These are phyloP conservation scores for Spodoptera litura DNA, from an alignment of 1,140 invertebrate genomes.

Conservation along the genomic window DNA sequence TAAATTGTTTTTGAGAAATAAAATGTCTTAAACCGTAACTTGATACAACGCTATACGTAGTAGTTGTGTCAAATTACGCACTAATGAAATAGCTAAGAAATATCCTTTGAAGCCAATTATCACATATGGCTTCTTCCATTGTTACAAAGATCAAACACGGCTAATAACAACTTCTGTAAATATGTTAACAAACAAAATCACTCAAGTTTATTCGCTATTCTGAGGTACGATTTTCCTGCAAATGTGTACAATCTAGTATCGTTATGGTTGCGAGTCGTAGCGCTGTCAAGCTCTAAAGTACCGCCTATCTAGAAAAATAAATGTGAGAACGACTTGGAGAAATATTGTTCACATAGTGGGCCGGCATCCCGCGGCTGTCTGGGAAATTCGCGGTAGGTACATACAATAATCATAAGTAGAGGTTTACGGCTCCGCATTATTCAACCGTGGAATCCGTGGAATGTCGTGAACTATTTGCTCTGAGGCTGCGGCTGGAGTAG, in stretches of 20 bases:
- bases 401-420: constrained; percentile 42
- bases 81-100: neutral
- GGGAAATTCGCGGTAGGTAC: constrained; percentile 25
- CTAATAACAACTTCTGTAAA: neutral
- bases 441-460: constrained; percentile 29
- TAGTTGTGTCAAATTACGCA: neutral
- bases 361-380: constrained; percentile 9
- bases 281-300: constrained; percentile 25
- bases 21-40: no score
- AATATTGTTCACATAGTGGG: constrained; percentile 15
- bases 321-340: constrained; percentile 25
- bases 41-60: neutral
- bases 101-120: neutral
- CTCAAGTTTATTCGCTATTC: neutral
- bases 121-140: neutral
- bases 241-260: constrained; percentile 17
- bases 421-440: constrained; percentile 19
- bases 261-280: neutral
- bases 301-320: constrained; percentile 20
- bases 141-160: neutral
- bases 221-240: neutral
- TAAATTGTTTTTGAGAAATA: no score
- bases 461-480: constrained; percentile 32
- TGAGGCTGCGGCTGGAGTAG: constrained; percentile 20
- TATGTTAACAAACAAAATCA: constrained; percentile 22